Conservation (phyloP, 2,888 invertebrate species). For the Galerucella pusilla region DNA sequence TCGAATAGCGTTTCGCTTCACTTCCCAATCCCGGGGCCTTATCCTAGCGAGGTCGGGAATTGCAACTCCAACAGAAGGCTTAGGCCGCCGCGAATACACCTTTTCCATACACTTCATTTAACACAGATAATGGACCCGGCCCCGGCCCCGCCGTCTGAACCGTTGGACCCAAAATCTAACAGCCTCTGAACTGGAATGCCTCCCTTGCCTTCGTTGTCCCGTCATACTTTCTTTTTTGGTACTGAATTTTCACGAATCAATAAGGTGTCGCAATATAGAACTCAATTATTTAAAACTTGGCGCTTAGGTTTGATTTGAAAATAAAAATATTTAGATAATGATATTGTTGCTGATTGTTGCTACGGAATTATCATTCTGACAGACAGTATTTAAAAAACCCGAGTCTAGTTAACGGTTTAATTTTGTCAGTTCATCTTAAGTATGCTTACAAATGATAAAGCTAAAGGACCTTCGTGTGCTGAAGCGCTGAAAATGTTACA, state of each 20-base stretch:
- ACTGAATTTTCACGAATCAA: conserved; percentile 1
- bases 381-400: no score
- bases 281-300: background rate
- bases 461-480: no score
- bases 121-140: conserved; percentile 61
- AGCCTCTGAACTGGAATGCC: conserved; percentile 32
- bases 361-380: no score
- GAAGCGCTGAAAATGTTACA: no score
- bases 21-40: conserved; percentile 63
- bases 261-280: background rate
- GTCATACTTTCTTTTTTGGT: conserved; percentile 25
- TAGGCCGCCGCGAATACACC: conserved; percentile 63
- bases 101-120: conserved; percentile 65
- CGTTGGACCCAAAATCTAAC: conserved; percentile 54
- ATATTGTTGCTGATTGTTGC: no score
- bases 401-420: no score
- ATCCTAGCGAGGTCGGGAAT: conserved; percentile 62
- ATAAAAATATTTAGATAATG: no score
- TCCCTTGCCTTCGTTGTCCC: conserved; percentile 63
- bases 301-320: no score
- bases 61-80: conserved; percentile 64
- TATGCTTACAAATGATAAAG: no score
- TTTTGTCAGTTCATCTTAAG: no score
- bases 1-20: conserved; percentile 64
- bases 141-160: conserved; percentile 64